Conservation (phyloP, 2,888 invertebrate genomes). For the Epinotia brunnichana region DNA sequence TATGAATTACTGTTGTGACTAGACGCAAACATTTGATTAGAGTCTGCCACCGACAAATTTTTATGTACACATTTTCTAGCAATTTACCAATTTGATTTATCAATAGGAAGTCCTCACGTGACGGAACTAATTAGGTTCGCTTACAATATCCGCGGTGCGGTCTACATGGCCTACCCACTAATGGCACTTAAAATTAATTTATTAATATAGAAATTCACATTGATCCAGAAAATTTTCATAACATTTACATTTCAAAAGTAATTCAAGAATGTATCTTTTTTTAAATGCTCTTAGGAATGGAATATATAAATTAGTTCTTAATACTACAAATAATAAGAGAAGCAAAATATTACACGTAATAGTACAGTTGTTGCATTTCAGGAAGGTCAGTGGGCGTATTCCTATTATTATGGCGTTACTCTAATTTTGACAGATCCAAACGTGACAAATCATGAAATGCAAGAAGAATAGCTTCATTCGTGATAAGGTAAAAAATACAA, state of each 20-base stretch:
- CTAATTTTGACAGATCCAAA: no score
- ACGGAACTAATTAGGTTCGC: slow-evolving; percentile 13
- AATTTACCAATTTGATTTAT: slow-evolving; percentile 29
- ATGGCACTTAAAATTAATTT: slow-evolving; percentile 62
- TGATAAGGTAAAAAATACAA: slow-evolving; percentile 19
- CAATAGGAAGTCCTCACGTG: slow-evolving; percentile 14
- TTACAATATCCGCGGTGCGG: slow-evolving; percentile 51
- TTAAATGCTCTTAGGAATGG: slow-evolving; percentile 71
- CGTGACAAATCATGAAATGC: no score
- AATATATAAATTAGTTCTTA: slow-evolving; percentile 51
- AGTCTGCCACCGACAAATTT: slow-evolving; percentile 54
- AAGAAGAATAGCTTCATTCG: not conserved
- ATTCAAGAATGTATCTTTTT: slow-evolving; percentile 49
- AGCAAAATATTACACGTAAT: slow-evolving; percentile 10
- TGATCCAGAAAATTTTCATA: slow-evolving; percentile 13
- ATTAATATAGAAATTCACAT: slow-evolving; percentile 16
- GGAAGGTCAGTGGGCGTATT: no score
- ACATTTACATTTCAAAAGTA: slow-evolving; percentile 25
- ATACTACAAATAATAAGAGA: slow-evolving; percentile 17
- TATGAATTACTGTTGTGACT: slow-evolving; percentile 49
- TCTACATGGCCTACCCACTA: slow-evolving; percentile 56
- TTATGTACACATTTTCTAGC: slow-evolving; percentile 36
- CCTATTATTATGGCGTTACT: no score
- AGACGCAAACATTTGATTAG: slow-evolving; percentile 57
- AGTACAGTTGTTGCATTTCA: not conserved